Percentiles rank a stretch among this genome's conserved stretches.
Conservation (phyloP, 2,113 vertebrate genomes). For the Argyrosomus japonicus region DNA sequence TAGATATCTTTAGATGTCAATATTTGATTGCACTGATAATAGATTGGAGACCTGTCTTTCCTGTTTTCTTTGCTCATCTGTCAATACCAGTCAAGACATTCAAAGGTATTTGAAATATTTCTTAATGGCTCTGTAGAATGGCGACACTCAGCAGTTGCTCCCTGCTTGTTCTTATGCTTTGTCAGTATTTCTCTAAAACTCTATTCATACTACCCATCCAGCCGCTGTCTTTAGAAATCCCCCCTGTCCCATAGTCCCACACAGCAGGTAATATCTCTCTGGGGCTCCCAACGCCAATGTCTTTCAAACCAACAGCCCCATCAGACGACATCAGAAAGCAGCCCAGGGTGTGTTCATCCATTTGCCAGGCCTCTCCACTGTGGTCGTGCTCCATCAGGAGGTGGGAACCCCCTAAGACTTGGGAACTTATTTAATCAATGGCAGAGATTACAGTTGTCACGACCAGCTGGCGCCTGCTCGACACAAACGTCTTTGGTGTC, state of each 20-base stretch:
- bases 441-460: slow-evolving; percentile 75
- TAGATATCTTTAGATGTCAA: background rate
- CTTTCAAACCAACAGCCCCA: slow-evolving; percentile 60
- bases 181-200: slow-evolving; percentile 63
- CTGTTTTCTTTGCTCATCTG: slow-evolving; percentile 26
- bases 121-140: slow-evolving; percentile 51
- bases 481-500: slow-evolving; percentile 66
- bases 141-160: slow-evolving; percentile 56
- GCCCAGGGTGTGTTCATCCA: slow-evolving; percentile 54
- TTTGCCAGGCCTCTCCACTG: slow-evolving; percentile 59
- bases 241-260: slow-evolving; percentile 63
- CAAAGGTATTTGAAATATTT: slow-evolving; percentile 63
- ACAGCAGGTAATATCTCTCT: slow-evolving; percentile 70
- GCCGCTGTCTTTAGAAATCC: slow-evolving; percentile 62
- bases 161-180: slow-evolving; percentile 39
- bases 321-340: slow-evolving; percentile 59
- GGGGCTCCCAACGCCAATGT: slow-evolving; percentile 54
- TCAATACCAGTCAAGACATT: slow-evolving; percentile 54
- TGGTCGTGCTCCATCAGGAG: slow-evolving; percentile 67
- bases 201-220: slow-evolving; percentile 63
- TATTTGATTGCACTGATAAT: background rate
- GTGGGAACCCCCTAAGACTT: slow-evolving; percentile 43
- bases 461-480: slow-evolving; percentile 72
- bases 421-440: slow-evolving; percentile 78
- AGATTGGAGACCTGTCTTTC: slow-evolving; percentile 10